Evolutionary conservation across 2,113 vertebrate species (phyloP), one percentile per base, ranked within the genome.

Genomic region (Promerops cafer): DNA sequence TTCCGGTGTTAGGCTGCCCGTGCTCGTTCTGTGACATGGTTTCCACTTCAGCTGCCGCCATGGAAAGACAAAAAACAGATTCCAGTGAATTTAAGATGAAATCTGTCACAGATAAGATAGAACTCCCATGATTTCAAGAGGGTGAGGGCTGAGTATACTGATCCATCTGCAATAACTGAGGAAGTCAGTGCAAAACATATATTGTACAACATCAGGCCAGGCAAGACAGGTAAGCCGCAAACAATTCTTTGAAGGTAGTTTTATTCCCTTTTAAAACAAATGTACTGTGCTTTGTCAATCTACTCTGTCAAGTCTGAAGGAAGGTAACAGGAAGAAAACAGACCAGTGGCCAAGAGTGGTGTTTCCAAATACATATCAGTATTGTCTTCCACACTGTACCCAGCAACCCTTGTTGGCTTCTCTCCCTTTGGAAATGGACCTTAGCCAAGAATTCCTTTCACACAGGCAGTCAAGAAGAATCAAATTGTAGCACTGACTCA

Each of bases 61-160:
- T 7, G 42, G 44, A 91, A 74, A 87, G n/a, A 35, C 19, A 72
- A 68, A 95, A 92, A 49, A 18, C 19, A 35, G 6, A 65, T 78
- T 87, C 31, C 37, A 47, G 56, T 64, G 68, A 90, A 65, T 19
- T 71, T 33, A 52, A 24, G 22, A 11, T 10, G 39, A 22, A 92
- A 64, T 44, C 35, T 85, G 47, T 35, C 31, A 47, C 47, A 86
- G 35, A 54, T n/a, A 18, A 21, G 37, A 87, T 19, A 65, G 45
- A 83, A 40, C 0, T 6, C 5, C 7, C 8, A 8, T 26, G 17
- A 54, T 64, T 60, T 60, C 50, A 50, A 42, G 57, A 42, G 8
- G 11, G 2, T 0, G 0, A 59, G 79, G 68, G 23, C 24, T 45
- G 37, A 52, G 6, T 26, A 30, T 35, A 1, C 4, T 30, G 26